These are phyloP conservation scores for Nyctalus aviator DNA, from an alignment of 2,797 vertebrate genomes.

Conservation along the genomic window DNA sequence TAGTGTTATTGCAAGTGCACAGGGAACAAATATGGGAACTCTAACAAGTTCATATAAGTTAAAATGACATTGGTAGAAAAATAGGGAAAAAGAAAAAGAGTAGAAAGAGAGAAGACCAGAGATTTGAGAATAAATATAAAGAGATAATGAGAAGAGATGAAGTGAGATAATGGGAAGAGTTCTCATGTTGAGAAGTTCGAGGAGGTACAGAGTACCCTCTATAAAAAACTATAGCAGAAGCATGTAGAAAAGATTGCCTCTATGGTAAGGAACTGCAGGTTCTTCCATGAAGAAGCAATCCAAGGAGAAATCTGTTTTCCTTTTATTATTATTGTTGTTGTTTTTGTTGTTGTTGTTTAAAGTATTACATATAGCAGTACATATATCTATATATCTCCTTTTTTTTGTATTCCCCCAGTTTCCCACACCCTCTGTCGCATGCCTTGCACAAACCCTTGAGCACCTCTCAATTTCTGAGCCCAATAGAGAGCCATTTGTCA, in stretches of 20 bases:
- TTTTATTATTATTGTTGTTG: too few relatives aligned
- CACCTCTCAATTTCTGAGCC: not conserved
- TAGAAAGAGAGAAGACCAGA: not conserved
- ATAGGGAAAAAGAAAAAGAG: not conserved
- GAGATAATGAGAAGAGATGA: not conserved
- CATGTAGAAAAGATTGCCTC: not conserved
- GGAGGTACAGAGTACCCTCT: not conserved
- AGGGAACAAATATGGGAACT: not conserved
- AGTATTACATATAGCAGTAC: too few relatives aligned
- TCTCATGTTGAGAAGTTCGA: not conserved
- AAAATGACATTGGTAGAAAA: conserved; percentile 34
- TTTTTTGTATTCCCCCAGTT: too few relatives aligned
- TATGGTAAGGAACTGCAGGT: not conserved
- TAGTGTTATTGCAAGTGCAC: not conserved
- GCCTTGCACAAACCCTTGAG: not conserved
- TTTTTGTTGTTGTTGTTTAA: too few relatives aligned
- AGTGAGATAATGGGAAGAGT: not conserved
- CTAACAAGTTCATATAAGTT: not conserved
- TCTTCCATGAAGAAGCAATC: not conserved
- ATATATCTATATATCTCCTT: too few relatives aligned
- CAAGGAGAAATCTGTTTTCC: not conserved
- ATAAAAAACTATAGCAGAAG: not conserved
- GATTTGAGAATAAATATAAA: not conserved
- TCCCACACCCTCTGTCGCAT: too few relatives aligned
- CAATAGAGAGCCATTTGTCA: not conserved